Evolutionary conservation across 2,797 vertebrate species (phyloP).

Genomic region (Aldrovandia affinis): DNA sequence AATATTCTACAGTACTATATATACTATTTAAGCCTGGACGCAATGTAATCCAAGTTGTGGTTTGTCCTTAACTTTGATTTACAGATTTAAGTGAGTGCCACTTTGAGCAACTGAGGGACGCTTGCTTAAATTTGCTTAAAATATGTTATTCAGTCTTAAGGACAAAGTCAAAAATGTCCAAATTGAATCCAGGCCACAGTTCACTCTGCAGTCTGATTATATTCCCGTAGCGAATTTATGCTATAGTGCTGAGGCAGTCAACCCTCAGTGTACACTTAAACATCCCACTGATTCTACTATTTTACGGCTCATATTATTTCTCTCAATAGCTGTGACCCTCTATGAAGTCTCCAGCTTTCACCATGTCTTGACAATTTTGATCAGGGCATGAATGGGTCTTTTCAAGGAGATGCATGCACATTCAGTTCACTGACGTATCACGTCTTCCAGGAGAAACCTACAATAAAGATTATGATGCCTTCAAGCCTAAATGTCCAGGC

Average conservation of each 20-base stretch:
- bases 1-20: no score
- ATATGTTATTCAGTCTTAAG: neutral
- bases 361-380: conserved; percentile 26
- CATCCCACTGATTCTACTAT: conserved; percentile 18
- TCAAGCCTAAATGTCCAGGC: conserved; percentile 30
- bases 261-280: neutral
- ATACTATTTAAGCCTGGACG: neutral
- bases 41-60: neutral
- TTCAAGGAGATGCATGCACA: conserved; percentile 28
- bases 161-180: neutral
- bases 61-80: neutral
- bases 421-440: conserved; percentile 16
- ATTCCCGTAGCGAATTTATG: conserved; percentile 14
- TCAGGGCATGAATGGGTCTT: conserved; percentile 26
- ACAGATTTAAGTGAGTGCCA: no score
- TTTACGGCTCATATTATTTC: conserved; percentile 17
- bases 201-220: conserved; percentile 15
- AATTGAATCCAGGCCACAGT: neutral
- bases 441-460: conserved; percentile 24
- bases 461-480: conserved; percentile 35
- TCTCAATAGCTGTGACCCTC: conserved; percentile 28
- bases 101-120: no score
- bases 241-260: conserved; percentile 15
- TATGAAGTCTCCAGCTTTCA: conserved; percentile 30
- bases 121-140: no score